These are phyloP conservation scores for Tenthredo scrophulariae DNA, from an alignment of 2,888 invertebrate species.

Conservation along the genomic window DNA sequence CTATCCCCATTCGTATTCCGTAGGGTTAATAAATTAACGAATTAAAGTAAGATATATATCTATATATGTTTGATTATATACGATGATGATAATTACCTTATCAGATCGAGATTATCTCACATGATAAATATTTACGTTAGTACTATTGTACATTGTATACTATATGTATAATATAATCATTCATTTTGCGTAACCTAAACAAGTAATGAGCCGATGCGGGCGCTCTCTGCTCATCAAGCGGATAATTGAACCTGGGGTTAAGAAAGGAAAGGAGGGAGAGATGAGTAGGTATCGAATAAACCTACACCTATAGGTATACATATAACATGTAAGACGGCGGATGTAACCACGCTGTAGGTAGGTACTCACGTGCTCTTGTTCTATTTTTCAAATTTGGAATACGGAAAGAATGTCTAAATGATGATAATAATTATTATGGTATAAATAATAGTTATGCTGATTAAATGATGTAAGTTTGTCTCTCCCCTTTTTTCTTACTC, in stretches of 20 bases:
- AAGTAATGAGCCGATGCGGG: constrained; percentile 57
- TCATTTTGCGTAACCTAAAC: constrained; percentile 46
- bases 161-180: neutral
- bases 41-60: neutral
- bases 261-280: neutral
- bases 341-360: constrained; percentile 2
- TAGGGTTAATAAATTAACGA: neutral
- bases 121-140: constrained; percentile 8
- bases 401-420: neutral
- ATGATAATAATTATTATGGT: no score
- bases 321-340: neutral
- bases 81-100: neutral
- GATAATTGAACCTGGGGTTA: constrained; percentile 53
- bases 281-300: constrained; percentile 17
- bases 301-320: neutral
- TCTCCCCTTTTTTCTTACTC: neutral
- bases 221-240: constrained; percentile 32
- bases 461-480: no score
- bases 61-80: neutral
- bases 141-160: neutral
- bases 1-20: neutral
- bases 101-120: neutral
- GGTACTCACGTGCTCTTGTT: neutral
- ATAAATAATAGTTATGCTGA: no score
- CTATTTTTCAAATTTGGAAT: neutral